Percentiles rank a stretch among this genome's conserved stretches.
phyloP scores from a whole-genome alignment of 64 coral and sea anemone genomes.

The Montipora sp. region DNA sequence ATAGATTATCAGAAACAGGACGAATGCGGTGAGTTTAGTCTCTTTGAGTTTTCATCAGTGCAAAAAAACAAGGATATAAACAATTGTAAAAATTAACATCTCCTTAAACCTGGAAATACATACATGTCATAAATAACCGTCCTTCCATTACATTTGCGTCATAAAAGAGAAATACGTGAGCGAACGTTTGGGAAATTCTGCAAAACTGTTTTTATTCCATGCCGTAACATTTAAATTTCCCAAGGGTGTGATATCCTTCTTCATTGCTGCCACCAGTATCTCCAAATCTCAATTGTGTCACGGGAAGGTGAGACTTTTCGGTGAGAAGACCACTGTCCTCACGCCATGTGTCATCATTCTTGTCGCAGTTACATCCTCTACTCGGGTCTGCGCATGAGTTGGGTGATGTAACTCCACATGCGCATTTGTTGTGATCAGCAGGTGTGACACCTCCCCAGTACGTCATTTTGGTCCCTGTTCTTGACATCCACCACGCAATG shows the following conservation, averaged over 20 bases:
- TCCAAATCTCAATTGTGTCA: slow-evolving; percentile 16
- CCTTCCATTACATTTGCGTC: too few relatives aligned
- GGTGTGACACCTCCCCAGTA: slow-evolving; percentile 52
- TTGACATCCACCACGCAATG: slow-evolving; percentile 39
- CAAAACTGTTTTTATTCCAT: not conserved
- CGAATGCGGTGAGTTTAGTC: too few relatives aligned
- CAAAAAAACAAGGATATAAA: too few relatives aligned
- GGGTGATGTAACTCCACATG: not conserved
- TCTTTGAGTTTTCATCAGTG: too few relatives aligned
- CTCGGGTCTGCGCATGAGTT: not conserved
- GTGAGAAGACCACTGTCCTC: not conserved
- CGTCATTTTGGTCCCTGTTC: slow-evolving; percentile 4
- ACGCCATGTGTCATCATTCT: not conserved
- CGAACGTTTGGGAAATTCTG: too few relatives aligned
- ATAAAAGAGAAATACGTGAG: too few relatives aligned
- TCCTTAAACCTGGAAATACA: too few relatives aligned
- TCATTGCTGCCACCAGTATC: not conserved
- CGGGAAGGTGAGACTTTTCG: not conserved
- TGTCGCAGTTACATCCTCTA: slow-evolving; percentile 46
- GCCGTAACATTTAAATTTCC: slow-evolving; percentile 16
- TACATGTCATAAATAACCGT: too few relatives aligned
- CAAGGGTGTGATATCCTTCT: slow-evolving; percentile 28
- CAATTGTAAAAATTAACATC: too few relatives aligned
- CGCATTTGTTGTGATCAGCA: not conserved
- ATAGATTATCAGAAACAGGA: too few relatives aligned